These are phyloP conservation scores for Campoletis sonorensis DNA, from an alignment of 1,140 invertebrate species.

Conservation along the genomic window DNA sequence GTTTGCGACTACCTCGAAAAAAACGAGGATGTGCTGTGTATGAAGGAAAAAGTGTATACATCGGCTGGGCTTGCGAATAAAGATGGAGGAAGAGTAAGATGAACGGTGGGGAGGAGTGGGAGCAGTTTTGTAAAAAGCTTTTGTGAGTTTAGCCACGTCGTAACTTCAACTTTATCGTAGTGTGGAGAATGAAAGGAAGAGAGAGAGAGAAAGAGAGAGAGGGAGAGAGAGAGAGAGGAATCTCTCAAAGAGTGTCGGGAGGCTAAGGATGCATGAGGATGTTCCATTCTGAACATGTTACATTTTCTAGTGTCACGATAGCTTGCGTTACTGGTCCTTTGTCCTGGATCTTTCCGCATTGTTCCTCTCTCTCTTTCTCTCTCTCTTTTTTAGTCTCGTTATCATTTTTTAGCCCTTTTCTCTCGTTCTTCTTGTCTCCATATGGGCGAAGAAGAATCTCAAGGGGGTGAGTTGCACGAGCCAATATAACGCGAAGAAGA, in stretches of 20 bases:
- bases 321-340: conserved; percentile 9
- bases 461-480: not conserved
- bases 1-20: not conserved
- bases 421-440: not conserved
- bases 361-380: not conserved
- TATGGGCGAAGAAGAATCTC: not conserved
- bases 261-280: conserved; percentile 23
- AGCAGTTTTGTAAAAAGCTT: conserved; percentile 70
- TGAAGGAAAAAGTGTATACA: not conserved
- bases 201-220: not conserved
- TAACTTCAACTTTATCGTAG: conserved; percentile 68
- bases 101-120: conserved; percentile 49
- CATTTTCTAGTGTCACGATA: conserved; percentile 22
- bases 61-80: too few species aligned
- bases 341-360: not conserved
- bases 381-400: not conserved
- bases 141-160: conserved; percentile 64
- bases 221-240: conserved; percentile 6
- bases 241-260: not conserved
- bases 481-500: not conserved
- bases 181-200: conserved; percentile 40
- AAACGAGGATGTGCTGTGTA: not conserved
- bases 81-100: conserved; percentile 33
- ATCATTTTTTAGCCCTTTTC: not conserved
- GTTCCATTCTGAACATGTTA: conserved; percentile 15